Percentiles rank a stretch among this genome's conserved stretches.
Evolutionary conservation across 2,113 vertebrate species (phyloP).

Genomic region (Parotia lawesii): DNA sequence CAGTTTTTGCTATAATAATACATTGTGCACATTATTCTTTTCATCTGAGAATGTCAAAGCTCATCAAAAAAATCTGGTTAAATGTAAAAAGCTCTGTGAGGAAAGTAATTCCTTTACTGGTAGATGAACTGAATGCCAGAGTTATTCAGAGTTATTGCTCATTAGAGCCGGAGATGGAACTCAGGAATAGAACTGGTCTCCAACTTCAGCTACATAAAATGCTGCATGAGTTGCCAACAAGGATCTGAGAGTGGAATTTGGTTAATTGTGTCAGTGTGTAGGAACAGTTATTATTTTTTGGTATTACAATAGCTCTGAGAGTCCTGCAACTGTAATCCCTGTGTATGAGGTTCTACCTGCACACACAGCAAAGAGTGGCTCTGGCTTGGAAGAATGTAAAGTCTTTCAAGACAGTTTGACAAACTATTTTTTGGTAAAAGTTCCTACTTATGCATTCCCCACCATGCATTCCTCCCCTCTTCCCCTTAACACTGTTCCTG

Average conservation of each 20-base stretch:
- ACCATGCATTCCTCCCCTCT: not conserved
- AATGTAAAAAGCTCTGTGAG: not conserved
- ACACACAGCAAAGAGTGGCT: not conserved
- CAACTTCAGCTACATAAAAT: constrained; percentile 17
- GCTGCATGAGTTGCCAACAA: not conserved
- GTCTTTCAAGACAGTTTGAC: not conserved
- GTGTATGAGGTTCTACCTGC: not conserved
- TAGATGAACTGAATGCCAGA: constrained; percentile 4
- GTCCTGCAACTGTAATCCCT: not conserved
- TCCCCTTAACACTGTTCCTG: not conserved
- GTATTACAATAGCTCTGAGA: not conserved
- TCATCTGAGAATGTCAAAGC: constrained; percentile 27
- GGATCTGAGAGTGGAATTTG: constrained; percentile 42
- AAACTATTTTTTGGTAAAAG: not conserved
- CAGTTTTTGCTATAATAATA: not conserved
- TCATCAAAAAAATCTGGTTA: not conserved
- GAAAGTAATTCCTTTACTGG: not conserved
- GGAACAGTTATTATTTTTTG: not conserved
- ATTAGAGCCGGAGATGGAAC: not conserved
- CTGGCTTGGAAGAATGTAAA: not conserved
- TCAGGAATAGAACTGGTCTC: not conserved
- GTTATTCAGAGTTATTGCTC: not conserved
- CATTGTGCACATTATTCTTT: not conserved
- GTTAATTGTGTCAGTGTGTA: constrained; percentile 44
- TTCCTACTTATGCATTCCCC: not conserved